Evolutionary conservation across 2,797 vertebrate genomes (phyloP), one percentile per base, ranked within the genome.

Genomic region (Acipenser oxyrinchus): DNA sequence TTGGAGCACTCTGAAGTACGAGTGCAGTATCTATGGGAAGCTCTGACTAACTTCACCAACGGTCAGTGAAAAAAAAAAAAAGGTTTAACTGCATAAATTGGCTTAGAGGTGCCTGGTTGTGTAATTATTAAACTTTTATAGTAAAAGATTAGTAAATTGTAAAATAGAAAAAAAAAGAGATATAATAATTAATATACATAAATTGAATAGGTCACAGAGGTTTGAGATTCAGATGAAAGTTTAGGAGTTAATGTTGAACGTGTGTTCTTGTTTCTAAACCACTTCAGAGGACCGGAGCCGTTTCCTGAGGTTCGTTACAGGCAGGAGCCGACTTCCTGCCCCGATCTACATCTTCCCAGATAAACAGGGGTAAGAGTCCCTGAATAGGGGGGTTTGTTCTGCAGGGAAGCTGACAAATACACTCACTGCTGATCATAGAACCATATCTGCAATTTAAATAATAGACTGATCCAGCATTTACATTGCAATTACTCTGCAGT

Each of bases 21-120:
- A 58, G 93, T 98, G 72, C 96, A 96, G 64, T 94, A 97, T 80
- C 84, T 99, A 75, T 99, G 96, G 96, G 95, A 99, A 70, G 96
- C 96, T 0, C 86, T 99, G 75, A 94, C 89, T 69, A 99, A 93
- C 83, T 99, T 99, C 82, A 99, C 96, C 60, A 99, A 98, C 0
- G 95, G 96, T 91, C 48, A 75, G 84, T 93, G 70, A 48, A 6
- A 37, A 37, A 37, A 37, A 37, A 37, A 37, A 37, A 37, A 37
- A 37, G 5, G 37, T 37, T 37, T 37, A 37, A 37, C 37, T 37
- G 37, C 37, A 37, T 37, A 37, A 37, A 37, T 37, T 37, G 37
- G 3, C 37, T 37, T 37, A 37, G 37, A 37, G 37, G 37, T 37
- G 37, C 37, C 37, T 37, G 37, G 3, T 37, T 37, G 37, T 37